Conservation (phyloP, 2,113 vertebrate genomes). For the Phylloscopus whistleri region DNA sequence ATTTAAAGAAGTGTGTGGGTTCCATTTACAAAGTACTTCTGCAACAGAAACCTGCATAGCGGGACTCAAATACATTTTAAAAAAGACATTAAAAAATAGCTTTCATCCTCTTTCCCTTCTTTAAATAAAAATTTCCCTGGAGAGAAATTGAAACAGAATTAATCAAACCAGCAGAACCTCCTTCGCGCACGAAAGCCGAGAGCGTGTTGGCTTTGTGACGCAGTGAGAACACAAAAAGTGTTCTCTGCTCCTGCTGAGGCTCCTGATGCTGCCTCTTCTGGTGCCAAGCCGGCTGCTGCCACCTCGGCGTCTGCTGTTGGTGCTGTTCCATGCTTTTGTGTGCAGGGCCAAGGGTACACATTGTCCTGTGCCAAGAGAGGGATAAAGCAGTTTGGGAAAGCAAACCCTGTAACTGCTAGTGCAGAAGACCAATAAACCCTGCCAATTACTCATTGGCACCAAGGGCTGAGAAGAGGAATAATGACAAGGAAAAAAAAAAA, state of each 20-base stretch:
- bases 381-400: constrained; percentile 6
- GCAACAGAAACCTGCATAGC: background rate
- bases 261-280: constrained; percentile 28
- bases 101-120: background rate
- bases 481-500: background rate
- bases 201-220: constrained; percentile 17
- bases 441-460: constrained; percentile 12
- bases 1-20: background rate
- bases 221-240: background rate
- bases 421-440: background rate
- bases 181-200: background rate
- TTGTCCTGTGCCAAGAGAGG: background rate
- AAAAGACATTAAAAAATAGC: background rate
- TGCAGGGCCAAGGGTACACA: background rate
- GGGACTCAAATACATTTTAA: background rate
- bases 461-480: background rate
- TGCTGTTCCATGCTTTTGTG: background rate
- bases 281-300: background rate
- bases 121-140: constrained; percentile 22
- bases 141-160: constrained; percentile 39
- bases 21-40: background rate
- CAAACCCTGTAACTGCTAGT: background rate
- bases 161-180: constrained; percentile 15
- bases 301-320: background rate
- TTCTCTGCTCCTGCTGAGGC: background rate